phyloP scores from a whole-genome alignment of 2,888 invertebrate species.

The Philonicus albiceps region DNA sequence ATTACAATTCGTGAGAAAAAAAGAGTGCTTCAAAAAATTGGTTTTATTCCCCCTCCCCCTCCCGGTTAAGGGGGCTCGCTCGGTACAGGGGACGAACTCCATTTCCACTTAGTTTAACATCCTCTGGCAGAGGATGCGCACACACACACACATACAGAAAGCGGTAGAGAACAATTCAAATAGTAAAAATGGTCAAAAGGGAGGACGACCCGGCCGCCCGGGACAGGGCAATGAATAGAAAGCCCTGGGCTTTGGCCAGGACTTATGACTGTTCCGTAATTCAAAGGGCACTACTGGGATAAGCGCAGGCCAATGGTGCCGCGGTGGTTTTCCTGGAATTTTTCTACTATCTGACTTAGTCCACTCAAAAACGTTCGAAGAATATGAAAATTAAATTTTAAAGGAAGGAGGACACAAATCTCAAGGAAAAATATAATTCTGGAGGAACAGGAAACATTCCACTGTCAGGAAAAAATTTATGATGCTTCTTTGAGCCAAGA shows the following conservation, averaged over 20 bases:
- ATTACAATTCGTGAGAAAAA: slow-evolving; percentile 24
- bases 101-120: slow-evolving; percentile 18
- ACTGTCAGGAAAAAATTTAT: slow-evolving; percentile 14
- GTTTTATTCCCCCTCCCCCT: no score
- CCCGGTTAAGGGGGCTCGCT: background rate
- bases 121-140: background rate
- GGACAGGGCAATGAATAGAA: slow-evolving; percentile 12
- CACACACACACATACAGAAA: slow-evolving; percentile 11
- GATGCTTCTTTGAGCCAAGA: slow-evolving; percentile 27
- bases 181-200: slow-evolving; percentile 33
- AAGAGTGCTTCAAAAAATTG: slow-evolving; percentile 29
- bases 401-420: slow-evolving; percentile 18
- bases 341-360: slow-evolving; percentile 18
- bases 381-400: slow-evolving; percentile 37
- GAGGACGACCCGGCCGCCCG: background rate
- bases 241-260: slow-evolving; percentile 30
- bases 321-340: background rate
- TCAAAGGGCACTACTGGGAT: background rate
- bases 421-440: slow-evolving; percentile 20
- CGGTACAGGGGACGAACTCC: background rate
- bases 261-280: slow-evolving; percentile 30
- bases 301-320: background rate
- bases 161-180: slow-evolving; percentile 14
- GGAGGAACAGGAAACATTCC: slow-evolving; percentile 27
- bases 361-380: background rate